A percentile compares a stretch with the other conserved stretches of the same genome.
phyloP scores from a whole-genome alignment of 2,797 vertebrate species.

The Pseudochromis fuscus region DNA sequence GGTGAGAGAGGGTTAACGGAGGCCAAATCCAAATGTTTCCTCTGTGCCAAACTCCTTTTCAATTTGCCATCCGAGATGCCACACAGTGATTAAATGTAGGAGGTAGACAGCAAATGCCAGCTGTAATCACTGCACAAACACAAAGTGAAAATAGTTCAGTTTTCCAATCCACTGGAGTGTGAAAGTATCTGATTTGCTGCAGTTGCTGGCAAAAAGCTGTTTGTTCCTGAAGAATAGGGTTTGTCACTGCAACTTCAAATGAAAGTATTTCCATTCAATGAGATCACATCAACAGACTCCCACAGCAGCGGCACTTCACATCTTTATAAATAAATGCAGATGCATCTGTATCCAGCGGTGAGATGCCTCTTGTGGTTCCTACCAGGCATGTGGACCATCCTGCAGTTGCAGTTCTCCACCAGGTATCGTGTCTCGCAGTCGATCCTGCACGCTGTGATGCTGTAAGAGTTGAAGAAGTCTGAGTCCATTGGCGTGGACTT shows the following conservation, averaged over 20 bases:
- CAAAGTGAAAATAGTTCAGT: slow-evolving; percentile 58
- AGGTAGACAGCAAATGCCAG: slow-evolving; percentile 56
- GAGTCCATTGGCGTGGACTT: slow-evolving; percentile 92
- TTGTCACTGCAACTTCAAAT: slow-evolving; percentile 24
- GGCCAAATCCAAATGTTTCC: slow-evolving; percentile 62
- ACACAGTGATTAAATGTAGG: slow-evolving; percentile 61
- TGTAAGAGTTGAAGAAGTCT: slow-evolving; percentile 96
- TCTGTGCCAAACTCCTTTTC: slow-evolving; percentile 62
- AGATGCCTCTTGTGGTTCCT: slow-evolving; percentile 42
- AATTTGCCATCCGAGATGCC: slow-evolving; percentile 64
- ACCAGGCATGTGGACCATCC: slow-evolving; percentile 99
- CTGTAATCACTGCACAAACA: slow-evolving; percentile 73
- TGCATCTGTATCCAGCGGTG: slow-evolving; percentile 7
- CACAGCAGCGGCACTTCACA: neutral
- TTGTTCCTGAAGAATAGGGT: slow-evolving; percentile 29
- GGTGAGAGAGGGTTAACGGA: slow-evolving; percentile 58
- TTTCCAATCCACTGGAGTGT: slow-evolving; percentile 61
- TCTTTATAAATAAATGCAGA: neutral
- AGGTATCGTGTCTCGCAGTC: slow-evolving; percentile 98
- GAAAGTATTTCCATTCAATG: slow-evolving; percentile 11
- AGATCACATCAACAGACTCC: slow-evolving; percentile 2
- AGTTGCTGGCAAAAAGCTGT: slow-evolving; percentile 24
- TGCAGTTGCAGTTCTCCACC: slow-evolving; percentile 99
- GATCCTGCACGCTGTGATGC: slow-evolving; percentile 96
- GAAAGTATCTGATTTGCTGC: slow-evolving; percentile 60